Evolutionary conservation across 2,888 invertebrate species (phyloP), one percentile per base, ranked within the genome.

Genomic region (Margaritifera margaritifera): DNA sequence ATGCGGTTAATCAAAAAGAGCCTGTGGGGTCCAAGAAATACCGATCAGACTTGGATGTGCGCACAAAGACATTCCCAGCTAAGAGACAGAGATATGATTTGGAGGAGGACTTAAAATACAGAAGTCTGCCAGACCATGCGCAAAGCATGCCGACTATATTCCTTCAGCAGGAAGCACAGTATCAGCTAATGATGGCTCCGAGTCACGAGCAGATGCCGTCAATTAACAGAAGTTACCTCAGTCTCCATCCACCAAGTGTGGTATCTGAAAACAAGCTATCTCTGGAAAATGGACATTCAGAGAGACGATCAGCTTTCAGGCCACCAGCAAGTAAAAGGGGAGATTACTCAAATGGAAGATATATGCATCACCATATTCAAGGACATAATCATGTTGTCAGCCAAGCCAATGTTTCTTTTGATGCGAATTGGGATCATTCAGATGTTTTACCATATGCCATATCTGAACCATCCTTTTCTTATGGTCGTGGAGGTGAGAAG

Each of bases 221-320:
- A 42, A 15, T 2, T 42, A 52, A 27, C 1, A 74, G 65, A 53
- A 77, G 77, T 56, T 72, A 74, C 61, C 54, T 71, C 57, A 74
- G 72, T 51, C 64, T 66, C 20, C 27, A 61, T 24, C 66, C 59
- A 22, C 54, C 66, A 8, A 62, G 58, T 24, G 25, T 56, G 22
- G 27, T 50, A 25, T 68, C 64, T 22, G 64, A 64, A 31, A 56
- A 55, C 24, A 67, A 66, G 42, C 50, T 62, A 0, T 24, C 50
- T n/a, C 50, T 55, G 25, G 20, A n/a, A 61, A 64, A 64, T 42
- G 64, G 64, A 19, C 60, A 52, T 31, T 27, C 52, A 51, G 20
- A 69, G 52, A 72, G 81, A 61, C 77, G 79, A 58, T 82, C 82
- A 20, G 83, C 83, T 20, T 83, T 83, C 68, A 63, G 81, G 60